Percentiles rank a stretch among this genome's conserved stretches.
Evolutionary conservation across 2,888 invertebrate genomes (phyloP).

Genomic region (Acronicta psi): DNA sequence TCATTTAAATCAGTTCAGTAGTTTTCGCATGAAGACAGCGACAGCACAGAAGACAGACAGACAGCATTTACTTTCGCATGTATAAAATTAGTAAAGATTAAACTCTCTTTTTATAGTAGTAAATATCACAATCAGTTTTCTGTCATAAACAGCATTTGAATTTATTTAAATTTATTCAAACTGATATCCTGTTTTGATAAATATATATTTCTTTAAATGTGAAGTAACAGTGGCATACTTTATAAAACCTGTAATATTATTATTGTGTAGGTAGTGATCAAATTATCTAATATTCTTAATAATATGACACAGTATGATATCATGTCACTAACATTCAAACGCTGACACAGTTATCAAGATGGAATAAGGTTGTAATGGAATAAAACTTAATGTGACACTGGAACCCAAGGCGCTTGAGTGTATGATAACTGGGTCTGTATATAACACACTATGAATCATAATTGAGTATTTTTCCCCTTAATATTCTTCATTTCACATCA

Average conservation of each 20-base stretch:
- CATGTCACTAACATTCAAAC: slow-evolving; percentile 20
- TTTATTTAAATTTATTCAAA: slow-evolving; percentile 1
- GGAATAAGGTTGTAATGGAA: slow-evolving; percentile 25
- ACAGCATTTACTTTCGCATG: too few species aligned
- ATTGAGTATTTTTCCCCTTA: slow-evolving; percentile 18
- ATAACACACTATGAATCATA: slow-evolving; percentile 5
- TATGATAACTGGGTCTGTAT: slow-evolving; percentile 9
- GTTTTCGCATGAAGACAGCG: too few species aligned
- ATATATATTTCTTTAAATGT: neutral
- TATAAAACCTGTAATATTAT: neutral
- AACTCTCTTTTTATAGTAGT: too few species aligned
- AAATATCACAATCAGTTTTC: neutral
- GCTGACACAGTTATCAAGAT: slow-evolving; percentile 33
- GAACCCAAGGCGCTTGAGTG: slow-evolving; percentile 18
- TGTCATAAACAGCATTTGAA: neutral
- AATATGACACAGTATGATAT: slow-evolving; percentile 17
- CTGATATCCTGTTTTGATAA: slow-evolving; percentile 1
- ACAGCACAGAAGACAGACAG: too few species aligned
- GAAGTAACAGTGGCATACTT: slow-evolving; percentile 1
- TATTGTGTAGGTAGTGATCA: slow-evolving; percentile 3
- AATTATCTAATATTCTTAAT: slow-evolving; percentile 13
- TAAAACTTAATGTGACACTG: slow-evolving; percentile 28
- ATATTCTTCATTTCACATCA: slow-evolving; percentile 18
- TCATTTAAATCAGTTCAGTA: too few species aligned
- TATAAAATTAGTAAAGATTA: too few species aligned